These are phyloP conservation scores for Zosterops lateralis DNA, from an alignment of 2,113 vertebrate genomes.

Conservation along the genomic window DNA sequence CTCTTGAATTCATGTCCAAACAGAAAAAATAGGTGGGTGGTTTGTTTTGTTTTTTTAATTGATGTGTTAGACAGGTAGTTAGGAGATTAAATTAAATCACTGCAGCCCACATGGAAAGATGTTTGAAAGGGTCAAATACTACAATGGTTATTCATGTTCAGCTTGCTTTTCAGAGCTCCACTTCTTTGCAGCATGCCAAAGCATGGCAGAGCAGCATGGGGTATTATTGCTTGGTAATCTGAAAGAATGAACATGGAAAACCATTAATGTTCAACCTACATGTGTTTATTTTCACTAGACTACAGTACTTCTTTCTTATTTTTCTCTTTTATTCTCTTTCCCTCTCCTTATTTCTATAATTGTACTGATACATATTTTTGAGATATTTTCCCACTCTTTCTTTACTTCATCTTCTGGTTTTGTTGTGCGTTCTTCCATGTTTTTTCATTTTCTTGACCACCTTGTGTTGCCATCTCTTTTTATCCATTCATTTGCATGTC, in stretches of 20 bases:
- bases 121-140: constrained; percentile 80
- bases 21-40: not conserved
- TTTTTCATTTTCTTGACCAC: constrained; percentile 50
- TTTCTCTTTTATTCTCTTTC: constrained; percentile 84
- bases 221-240: constrained; percentile 60
- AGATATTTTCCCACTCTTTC: constrained; percentile 51
- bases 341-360: constrained; percentile 77
- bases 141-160: constrained; percentile 81
- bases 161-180: constrained; percentile 74
- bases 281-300: constrained; percentile 78
- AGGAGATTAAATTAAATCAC: not conserved
- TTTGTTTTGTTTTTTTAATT: not conserved
- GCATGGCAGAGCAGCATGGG: constrained; percentile 76
- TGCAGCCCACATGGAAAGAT: constrained; percentile 17
- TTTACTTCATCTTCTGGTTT: constrained; percentile 66
- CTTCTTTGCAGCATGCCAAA: constrained; percentile 73
- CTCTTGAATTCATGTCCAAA: not conserved
- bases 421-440: constrained; percentile 62
- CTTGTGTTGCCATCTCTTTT: constrained; percentile 51
- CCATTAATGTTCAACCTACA: constrained; percentile 78
- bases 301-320: constrained; percentile 85
- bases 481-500: constrained; percentile 68
- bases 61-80: not conserved
- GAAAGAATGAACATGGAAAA: constrained; percentile 81
- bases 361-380: constrained; percentile 73